A percentile compares a stretch with the other conserved stretches of the same genome.
Conservation (phyloP, 2,113 vertebrate species). For the Dromas ardeola region DNA sequence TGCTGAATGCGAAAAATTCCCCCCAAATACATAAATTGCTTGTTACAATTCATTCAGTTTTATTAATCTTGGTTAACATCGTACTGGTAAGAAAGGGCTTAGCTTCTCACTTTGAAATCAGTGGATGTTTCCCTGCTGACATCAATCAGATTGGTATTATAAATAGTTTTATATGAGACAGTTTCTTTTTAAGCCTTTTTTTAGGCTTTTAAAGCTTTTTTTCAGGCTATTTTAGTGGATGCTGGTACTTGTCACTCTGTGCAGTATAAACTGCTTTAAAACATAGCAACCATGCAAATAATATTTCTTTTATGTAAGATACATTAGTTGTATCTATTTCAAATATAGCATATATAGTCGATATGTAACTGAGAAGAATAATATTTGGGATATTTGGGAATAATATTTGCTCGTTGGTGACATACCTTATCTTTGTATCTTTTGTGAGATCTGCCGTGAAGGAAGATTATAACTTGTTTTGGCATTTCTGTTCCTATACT, state of each 20-base stretch:
- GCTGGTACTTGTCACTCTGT: background rate
- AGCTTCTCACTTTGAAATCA: background rate
- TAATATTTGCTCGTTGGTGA: background rate
- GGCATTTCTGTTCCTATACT: background rate
- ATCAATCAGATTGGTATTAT: background rate
- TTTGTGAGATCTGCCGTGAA: background rate
- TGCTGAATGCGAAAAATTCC: constrained; percentile 26
- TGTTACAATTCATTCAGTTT: constrained; percentile 38
- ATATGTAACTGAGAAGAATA: background rate
- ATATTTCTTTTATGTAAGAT: background rate
- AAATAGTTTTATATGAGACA: background rate
- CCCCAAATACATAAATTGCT: constrained; percentile 22
- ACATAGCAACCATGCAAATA: background rate
- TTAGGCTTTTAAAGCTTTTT: background rate
- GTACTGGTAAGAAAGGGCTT: background rate
- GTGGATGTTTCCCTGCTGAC: background rate
- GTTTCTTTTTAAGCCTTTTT: background rate
- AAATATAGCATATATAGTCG: background rate
- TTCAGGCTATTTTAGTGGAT: background rate
- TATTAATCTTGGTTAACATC: constrained; percentile 32
- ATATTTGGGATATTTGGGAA: background rate
- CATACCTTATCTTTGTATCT: background rate
- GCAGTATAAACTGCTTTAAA: background rate
- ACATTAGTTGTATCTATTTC: background rate
- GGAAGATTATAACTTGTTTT: background rate